Base-by-base conservation (phyloP, 2,113 vertebrate genomes). In the Mesocricetus auratus region DNA sequence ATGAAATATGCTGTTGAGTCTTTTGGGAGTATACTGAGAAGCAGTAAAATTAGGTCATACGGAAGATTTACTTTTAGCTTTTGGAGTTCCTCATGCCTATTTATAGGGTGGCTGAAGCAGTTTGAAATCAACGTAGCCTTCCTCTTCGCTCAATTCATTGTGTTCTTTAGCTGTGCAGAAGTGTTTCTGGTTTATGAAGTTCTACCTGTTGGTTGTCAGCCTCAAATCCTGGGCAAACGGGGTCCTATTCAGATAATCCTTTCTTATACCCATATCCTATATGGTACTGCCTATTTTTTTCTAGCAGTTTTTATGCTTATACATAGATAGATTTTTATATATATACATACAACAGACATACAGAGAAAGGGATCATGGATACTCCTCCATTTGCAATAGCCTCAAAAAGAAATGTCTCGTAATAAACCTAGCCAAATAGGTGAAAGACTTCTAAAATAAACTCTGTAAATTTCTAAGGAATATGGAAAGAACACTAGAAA, bases 1-100 rank as follows among this genome's bases (percentile, higher is more conserved):
- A 7, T 19, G 69, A 2, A 16, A 36, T 21, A 8, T 1, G 11
- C 7, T 5, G 19, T 22, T 0, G 3, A 73, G n/a, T 73, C 19
- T 9, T 73, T 22, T 39, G n/a, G 69, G n/a, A 19, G 22, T 39
- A 73, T 9, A 24, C n/a, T 39, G 71, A 73, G n/a, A 73, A 39
- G 0, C 22, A 2, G 19, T 22, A 39, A 39, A 39, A n/a, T 16
- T 73, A 39, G 19, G 19, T 39, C 71, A 39, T 16, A 21, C 39
- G 3, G 68, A 22, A 73, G 69, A 39, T 73, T 73, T 73, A 39
- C 22, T 73, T 73, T 22, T 73, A 73, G 8, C 36, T 39, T 39
- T 10, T 16, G n/a, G 17, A n/a, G 19, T 22, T 22, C n/a, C 3
- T 39, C n/a, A 73, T 39, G 39, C n/a, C 39, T 17, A 73, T 73